Evolutionary conservation across 2,797 vertebrate genomes (phyloP).

Genomic region (Pseudochirops cupreus): DNA sequence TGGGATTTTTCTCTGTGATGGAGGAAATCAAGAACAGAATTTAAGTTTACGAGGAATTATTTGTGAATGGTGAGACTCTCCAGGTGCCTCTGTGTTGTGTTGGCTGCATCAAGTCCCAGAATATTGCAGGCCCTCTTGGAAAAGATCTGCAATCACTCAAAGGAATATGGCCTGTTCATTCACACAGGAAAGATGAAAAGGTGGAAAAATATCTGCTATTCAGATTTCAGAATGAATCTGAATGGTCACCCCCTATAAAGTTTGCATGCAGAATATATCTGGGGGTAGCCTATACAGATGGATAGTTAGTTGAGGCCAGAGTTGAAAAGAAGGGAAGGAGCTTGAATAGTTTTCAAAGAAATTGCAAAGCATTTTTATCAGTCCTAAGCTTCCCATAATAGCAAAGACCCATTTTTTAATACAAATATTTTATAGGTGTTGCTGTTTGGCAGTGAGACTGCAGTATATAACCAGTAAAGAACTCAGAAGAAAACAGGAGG

Average conservation of each 20-base stretch:
- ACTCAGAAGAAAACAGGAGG: background rate
- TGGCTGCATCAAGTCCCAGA: background rate
- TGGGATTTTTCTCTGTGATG: background rate
- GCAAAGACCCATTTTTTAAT: background rate
- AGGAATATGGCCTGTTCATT: background rate
- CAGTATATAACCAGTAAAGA: background rate
- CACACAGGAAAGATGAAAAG: background rate
- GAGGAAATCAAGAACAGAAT: background rate
- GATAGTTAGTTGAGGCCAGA: background rate
- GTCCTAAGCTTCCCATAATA: background rate
- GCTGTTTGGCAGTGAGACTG: background rate
- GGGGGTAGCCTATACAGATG: background rate
- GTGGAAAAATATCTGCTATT: background rate
- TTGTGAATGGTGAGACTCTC: background rate
- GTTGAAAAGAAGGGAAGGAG: background rate
- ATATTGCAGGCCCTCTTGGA: background rate
- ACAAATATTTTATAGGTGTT: background rate
- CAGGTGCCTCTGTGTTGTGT: background rate
- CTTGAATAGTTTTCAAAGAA: background rate
- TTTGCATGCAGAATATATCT: background rate
- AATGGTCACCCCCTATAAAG: background rate
- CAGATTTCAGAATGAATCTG: background rate
- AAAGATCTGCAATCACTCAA: background rate
- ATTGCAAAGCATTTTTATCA: background rate
- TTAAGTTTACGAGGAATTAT: background rate